Conservation (phyloP, 2,797 vertebrate genomes). For the Crocodylus rhombifer region DNA sequence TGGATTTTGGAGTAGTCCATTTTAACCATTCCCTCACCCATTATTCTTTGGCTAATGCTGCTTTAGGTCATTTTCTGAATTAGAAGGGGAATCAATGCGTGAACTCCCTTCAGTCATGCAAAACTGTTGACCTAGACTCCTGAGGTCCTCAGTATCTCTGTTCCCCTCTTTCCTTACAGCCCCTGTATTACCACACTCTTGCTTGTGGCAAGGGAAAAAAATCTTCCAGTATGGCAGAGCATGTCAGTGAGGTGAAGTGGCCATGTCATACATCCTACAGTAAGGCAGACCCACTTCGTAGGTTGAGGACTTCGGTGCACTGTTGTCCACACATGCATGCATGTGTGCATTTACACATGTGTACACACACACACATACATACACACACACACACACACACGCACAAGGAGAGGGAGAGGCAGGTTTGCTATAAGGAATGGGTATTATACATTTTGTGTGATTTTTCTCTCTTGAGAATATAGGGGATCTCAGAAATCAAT, state of each 20-base stretch:
- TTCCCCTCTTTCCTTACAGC: background rate
- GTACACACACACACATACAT: background rate
- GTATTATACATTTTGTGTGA: no score
- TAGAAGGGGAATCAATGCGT: background rate
- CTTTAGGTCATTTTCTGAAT: background rate
- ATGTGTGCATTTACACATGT: background rate
- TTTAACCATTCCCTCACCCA: background rate
- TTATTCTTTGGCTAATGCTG: background rate
- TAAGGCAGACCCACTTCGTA: background rate
- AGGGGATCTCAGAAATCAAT: no score
- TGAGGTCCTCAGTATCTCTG: accelerated
- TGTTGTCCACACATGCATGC: background rate
- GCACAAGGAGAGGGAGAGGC: no score
- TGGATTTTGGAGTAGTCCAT: background rate
- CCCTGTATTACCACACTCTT: background rate
- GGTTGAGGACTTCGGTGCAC: no score
- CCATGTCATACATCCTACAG: background rate
- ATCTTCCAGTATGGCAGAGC: accelerated
- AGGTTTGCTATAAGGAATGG: background rate
- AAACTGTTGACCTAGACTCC: background rate
- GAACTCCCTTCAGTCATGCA: background rate
- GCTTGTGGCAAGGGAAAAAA: no score
- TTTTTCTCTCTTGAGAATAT: no score
- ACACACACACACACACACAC: no score
- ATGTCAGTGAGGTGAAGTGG: accelerated